Evolutionary conservation across 1,140 invertebrate species (phyloP).

Genomic region (Mamestra configurata): DNA sequence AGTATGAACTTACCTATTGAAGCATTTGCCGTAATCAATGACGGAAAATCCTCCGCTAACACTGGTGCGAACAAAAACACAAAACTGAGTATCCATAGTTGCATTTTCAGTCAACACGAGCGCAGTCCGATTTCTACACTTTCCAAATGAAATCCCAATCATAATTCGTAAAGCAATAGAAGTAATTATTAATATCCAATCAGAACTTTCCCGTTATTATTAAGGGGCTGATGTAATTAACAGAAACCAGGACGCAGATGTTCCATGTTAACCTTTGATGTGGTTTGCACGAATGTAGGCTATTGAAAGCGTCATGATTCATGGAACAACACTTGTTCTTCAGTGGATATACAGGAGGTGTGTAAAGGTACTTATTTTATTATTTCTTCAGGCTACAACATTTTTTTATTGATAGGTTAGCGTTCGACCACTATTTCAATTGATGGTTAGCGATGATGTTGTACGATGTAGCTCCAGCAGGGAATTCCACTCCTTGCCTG

Average conservation of each 20-base stretch:
- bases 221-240: constrained; percentile 61
- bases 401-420: too few relatives aligned
- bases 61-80: constrained; percentile 59
- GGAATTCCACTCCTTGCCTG: too few relatives aligned
- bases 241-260: constrained; percentile 54
- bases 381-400: too few relatives aligned
- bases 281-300: constrained; percentile 28
- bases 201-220: constrained; percentile 67
- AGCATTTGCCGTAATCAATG: constrained; percentile 91
- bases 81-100: constrained; percentile 63
- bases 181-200: constrained; percentile 62
- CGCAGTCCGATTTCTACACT: constrained; percentile 46
- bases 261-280: constrained; percentile 67
- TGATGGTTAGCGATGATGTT: too few relatives aligned
- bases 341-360: constrained; percentile 13
- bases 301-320: constrained; percentile 30
- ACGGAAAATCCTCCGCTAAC: constrained; percentile 90
- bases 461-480: too few relatives aligned
- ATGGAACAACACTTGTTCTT: constrained; percentile 11
- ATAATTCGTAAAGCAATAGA: constrained; percentile 68
- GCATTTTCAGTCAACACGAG: constrained; percentile 66
- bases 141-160: constrained; percentile 64
- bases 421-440: too few relatives aligned
- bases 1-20: constrained; percentile 90
- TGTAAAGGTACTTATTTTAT: too few relatives aligned